Evolutionary conservation across 2,797 vertebrate genomes (phyloP), one percentile per base, ranked within the genome.

Genomic region (Clamator glandarius): DNA sequence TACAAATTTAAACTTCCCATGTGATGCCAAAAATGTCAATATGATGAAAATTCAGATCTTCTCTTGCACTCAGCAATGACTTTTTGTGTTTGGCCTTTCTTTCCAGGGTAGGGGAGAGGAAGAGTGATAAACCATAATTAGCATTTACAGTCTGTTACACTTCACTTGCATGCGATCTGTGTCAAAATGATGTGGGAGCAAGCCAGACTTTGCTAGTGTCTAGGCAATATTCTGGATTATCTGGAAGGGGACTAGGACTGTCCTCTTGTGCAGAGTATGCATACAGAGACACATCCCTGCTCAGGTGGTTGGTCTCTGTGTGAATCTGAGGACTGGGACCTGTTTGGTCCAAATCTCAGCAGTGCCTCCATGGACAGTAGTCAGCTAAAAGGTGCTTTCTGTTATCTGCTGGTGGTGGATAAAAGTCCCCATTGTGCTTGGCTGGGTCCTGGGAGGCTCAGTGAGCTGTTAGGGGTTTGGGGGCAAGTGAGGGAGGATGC

Each of bases 401-500:
- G 31, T 36, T 74, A 21, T 8, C 36, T 87, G 19, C 24, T 72
- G 23, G 13, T 81, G 42, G 35, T 2, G 6, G 31, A 29, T 62
- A 12, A 6, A 89, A 46, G 29, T 52, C 28, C 3, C 33, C 50
- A 4, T 31, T 1, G 0, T 46, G 66, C 29, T 51, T 58, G 41
- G 48, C 1, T 0, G 42, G 42, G 28, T 29, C 42, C 6, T n/a
- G 24, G 35, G 35, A 63, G 29, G 11, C 52, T 84, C 28, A 44
- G 29, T 0, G 0, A 73, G 44, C 19, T 84, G 46, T 35, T 8
- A 48, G 54, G 77, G 31, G 39, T 28, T 55, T 39, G 39, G 70
- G 44, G 28, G 23, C 24, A n/a, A 41, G 42, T 3, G 3, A 31
- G 42, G 8, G 35, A 86, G 23, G 0, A 0, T 0, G 0, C 8